A percentile compares a stretch with the other conserved stretches of the same genome.
Evolutionary conservation across 2,113 vertebrate species (phyloP).

Genomic region (Mormyrus lacerda): DNA sequence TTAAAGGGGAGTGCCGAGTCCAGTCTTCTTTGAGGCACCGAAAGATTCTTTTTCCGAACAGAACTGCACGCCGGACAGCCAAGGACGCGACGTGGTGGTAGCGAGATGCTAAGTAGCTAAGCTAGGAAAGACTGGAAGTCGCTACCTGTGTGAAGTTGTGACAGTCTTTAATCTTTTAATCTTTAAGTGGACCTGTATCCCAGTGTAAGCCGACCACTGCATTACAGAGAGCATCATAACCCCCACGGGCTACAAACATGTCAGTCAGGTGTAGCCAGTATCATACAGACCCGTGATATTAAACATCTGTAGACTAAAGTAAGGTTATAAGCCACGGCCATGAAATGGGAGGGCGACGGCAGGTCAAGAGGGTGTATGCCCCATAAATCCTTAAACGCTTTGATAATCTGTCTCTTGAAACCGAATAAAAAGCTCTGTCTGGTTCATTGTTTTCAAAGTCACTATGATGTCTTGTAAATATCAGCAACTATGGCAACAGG

Average conservation of each 20-base stretch:
- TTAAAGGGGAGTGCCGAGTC: background rate
- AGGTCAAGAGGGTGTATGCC: background rate
- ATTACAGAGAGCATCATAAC: background rate
- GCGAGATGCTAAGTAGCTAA: background rate
- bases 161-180: too few species aligned
- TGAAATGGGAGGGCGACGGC: background rate
- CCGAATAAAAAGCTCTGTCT: background rate
- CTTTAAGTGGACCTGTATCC: background rate
- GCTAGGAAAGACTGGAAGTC: background rate
- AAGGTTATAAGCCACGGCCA: background rate
- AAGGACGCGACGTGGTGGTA: background rate
- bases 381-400: background rate
- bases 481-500: background rate
- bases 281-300: background rate
- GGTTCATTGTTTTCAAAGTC: background rate
- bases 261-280: background rate
- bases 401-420: background rate
- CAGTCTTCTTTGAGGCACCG: background rate
- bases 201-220: background rate
- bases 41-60: background rate
- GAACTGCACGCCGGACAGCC: background rate
- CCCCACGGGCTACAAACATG: background rate
- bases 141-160: background rate
- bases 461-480: background rate
- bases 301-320: background rate